Percentiles rank a stretch among this genome's conserved stretches.
Conservation (phyloP, 2,888 invertebrate species). For the Ditula angustiorana region DNA sequence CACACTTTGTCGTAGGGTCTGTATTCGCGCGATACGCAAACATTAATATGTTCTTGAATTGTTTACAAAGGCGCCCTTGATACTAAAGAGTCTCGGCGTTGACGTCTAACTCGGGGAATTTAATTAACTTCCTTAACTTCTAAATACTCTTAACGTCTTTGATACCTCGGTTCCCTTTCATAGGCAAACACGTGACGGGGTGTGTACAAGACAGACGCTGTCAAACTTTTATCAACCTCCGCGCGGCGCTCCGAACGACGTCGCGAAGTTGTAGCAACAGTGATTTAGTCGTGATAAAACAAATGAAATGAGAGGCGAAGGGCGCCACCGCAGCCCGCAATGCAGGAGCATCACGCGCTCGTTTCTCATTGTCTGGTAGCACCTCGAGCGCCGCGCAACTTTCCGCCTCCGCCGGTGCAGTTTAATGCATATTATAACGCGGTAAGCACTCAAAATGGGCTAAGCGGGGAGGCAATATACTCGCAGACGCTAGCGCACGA, state of each 20-base stretch:
- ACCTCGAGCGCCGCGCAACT: slow-evolving; percentile 69
- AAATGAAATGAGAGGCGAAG: slow-evolving; percentile 71
- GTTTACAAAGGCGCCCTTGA: slow-evolving; percentile 80
- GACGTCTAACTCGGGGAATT: slow-evolving; percentile 80
- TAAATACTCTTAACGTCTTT: slow-evolving; percentile 85
- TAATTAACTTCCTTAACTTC: slow-evolving; percentile 85
- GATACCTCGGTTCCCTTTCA: slow-evolving; percentile 78
- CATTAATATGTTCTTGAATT: slow-evolving; percentile 77
- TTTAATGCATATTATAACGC: slow-evolving; percentile 84
- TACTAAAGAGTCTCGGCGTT: slow-evolving; percentile 76
- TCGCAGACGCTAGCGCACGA: slow-evolving; percentile 64
- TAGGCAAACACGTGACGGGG: slow-evolving; percentile 73
- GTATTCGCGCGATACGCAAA: slow-evolving; percentile 76
- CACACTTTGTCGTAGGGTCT: slow-evolving; percentile 63
- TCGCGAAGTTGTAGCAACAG: slow-evolving; percentile 75
- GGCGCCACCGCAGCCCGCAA: slow-evolving; percentile 61
- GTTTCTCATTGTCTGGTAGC: slow-evolving; percentile 79
- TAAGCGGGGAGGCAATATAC: slow-evolving; percentile 75
- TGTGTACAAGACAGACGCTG: slow-evolving; percentile 76
- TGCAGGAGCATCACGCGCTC: slow-evolving; percentile 80
- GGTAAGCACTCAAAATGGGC: slow-evolving; percentile 78
- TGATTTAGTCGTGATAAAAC: slow-evolving; percentile 82
- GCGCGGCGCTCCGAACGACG: slow-evolving; percentile 47
- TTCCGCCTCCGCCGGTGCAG: slow-evolving; percentile 68
- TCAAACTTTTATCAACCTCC: slow-evolving; percentile 78